These are phyloP conservation scores for Luperina testacea DNA, from an alignment of 2,888 invertebrate species.

Conservation along the genomic window DNA sequence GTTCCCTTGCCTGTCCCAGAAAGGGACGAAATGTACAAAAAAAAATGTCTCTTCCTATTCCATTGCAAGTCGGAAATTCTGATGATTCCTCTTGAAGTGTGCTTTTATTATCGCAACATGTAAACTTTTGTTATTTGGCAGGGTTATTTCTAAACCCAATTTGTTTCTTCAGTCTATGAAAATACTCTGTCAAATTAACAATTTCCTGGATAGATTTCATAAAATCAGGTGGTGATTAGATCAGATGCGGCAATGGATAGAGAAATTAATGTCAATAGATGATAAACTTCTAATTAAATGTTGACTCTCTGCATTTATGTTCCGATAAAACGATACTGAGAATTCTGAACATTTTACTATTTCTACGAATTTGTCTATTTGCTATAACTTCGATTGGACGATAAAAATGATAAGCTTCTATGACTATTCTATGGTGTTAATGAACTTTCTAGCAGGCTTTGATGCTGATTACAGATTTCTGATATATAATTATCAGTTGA, in stretches of 20 bases:
- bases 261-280: constrained; percentile 30
- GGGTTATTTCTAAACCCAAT: not conserved
- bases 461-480: not conserved
- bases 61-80: not conserved
- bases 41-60: not conserved
- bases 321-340: constrained; percentile 48
- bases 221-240: not conserved
- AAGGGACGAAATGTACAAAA: no score
- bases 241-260: not conserved
- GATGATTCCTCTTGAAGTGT: not conserved
- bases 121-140: not conserved
- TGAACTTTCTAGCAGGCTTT: not conserved
- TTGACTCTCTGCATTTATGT: constrained; percentile 39
- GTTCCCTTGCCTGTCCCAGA: no score
- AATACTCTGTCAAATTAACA: not conserved
- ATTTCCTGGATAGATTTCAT: not conserved
- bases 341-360: constrained; percentile 38
- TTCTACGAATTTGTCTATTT: constrained; percentile 51
- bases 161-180: not conserved
- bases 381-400: constrained; percentile 36
- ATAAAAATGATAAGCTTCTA: constrained; percentile 49
- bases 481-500: not conserved
- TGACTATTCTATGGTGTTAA: constrained; percentile 1
- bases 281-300: constrained; percentile 50
- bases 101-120: not conserved